Percentiles rank a stretch among this genome's conserved stretches.
These are phyloP conservation scores for Andrena bucephala DNA, from an alignment of 2,888 invertebrate species.

Conservation along the genomic window DNA sequence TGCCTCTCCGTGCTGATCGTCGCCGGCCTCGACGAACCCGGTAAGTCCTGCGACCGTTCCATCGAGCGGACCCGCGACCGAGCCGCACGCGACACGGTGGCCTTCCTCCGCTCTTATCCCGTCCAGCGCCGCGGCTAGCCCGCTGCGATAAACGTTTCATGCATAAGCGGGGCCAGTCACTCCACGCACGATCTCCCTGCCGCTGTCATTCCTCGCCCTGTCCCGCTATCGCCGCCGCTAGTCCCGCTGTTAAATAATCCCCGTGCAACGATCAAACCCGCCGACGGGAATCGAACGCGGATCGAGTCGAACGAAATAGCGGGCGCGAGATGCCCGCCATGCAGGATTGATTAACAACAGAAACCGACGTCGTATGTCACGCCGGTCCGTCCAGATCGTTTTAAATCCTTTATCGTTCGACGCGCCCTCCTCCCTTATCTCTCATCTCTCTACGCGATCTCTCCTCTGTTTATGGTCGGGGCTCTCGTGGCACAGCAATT, in stretches of 20 bases:
- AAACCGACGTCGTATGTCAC: constrained; percentile 34
- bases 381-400: constrained; percentile 15
- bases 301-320: constrained; percentile 9
- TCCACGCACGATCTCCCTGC: constrained; percentile 22
- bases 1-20: constrained; percentile 71
- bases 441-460: not conserved
- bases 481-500: not conserved
- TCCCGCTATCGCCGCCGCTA: not conserved
- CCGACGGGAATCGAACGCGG: constrained; percentile 3
- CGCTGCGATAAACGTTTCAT: constrained; percentile 16
- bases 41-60: constrained; percentile 44
- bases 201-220: constrained; percentile 39
- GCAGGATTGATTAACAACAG: constrained; percentile 55
- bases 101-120: constrained; percentile 18
- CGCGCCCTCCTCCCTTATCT: constrained; percentile 1
- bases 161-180: constrained; percentile 24
- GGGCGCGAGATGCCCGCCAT: constrained; percentile 45
- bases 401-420: constrained; percentile 27
- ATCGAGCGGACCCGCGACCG: not conserved
- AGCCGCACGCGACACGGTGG: not conserved
- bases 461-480: constrained; percentile 12
- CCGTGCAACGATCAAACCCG: not conserved
- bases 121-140: constrained; percentile 22
- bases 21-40: constrained; percentile 72
- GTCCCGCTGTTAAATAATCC: not conserved